A percentile compares a stretch with the other conserved stretches of the same genome.
Conservation (phyloP, 2,888 invertebrate species). For the Microctonus brassicae region DNA sequence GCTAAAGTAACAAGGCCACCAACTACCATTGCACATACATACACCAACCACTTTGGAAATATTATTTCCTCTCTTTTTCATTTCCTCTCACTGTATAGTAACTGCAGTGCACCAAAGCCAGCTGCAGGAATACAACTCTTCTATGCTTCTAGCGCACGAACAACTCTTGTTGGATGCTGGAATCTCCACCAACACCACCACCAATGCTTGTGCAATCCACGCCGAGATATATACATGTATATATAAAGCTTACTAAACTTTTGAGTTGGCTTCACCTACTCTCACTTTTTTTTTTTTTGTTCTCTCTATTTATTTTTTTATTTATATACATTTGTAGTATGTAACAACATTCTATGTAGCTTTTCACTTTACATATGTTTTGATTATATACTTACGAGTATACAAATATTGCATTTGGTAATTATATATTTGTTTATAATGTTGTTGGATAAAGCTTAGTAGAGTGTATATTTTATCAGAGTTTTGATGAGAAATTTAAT, state of each 20-base stretch:
- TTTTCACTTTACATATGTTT: conserved; percentile 18
- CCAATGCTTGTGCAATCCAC: conserved; percentile 5
- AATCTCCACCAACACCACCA: conserved; percentile 14
- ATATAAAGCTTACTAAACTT: conserved; percentile 31
- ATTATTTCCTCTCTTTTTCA: conserved; percentile 19
- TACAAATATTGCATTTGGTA: neutral
- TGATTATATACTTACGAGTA: neutral
- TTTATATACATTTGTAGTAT: neutral
- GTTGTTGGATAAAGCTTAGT: too few species aligned
- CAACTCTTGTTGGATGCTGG: neutral
- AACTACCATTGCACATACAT: conserved; percentile 13
- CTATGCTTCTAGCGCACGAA: neutral
- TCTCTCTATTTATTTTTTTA: neutral
- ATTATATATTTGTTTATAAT: too few species aligned
- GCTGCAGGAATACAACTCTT: conserved; percentile 1
- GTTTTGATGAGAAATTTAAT: neutral
- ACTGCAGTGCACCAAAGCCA: conserved; percentile 49
- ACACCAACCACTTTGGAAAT: conserved; percentile 43
- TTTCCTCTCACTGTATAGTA: neutral
- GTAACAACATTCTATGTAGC: conserved; percentile 22
- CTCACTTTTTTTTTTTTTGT: neutral
- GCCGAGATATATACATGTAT: neutral
- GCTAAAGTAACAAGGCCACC: conserved; percentile 28
- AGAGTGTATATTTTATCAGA: neutral
- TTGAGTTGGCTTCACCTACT: conserved; percentile 9